Evolutionary conservation across 2,888 invertebrate genomes (phyloP).

Genomic region (Trichopria drosophilae): DNA sequence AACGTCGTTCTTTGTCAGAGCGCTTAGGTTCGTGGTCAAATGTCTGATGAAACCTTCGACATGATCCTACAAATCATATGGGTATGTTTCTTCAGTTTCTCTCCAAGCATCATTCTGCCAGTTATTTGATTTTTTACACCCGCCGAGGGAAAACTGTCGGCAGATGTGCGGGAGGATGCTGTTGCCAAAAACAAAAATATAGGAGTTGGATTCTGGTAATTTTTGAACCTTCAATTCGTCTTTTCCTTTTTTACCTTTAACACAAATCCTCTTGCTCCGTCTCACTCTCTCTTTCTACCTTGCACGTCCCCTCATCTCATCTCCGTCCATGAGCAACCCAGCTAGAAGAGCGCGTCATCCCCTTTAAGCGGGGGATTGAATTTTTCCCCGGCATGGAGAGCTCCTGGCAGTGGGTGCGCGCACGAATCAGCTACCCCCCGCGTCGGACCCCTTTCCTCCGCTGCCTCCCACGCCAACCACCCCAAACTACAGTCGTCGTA

Average conservation of each 20-base stretch:
- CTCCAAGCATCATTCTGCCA: too few species aligned
- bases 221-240: conserved; percentile 28
- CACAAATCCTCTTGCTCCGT: not conserved
- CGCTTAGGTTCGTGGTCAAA: too few species aligned
- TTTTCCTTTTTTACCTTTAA: conserved; percentile 20
- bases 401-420: conserved; percentile 31
- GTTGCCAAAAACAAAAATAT: too few species aligned
- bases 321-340: too few species aligned
- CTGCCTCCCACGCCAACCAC: conserved; percentile 13
- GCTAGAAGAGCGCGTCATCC: conserved; percentile 47
- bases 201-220: conserved; percentile 28
- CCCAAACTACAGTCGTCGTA: conserved; percentile 14
- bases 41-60: too few species aligned
- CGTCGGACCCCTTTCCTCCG: conserved; percentile 29
- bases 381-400: conserved; percentile 38
- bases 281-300: conserved; percentile 13
- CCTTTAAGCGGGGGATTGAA: conserved; percentile 57
- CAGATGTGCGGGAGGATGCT: too few species aligned
- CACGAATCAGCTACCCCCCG: conserved; percentile 31
- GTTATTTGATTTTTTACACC: too few species aligned
- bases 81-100: too few species aligned
- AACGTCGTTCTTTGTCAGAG: not conserved
- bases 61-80: too few species aligned
- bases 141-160: too few species aligned
- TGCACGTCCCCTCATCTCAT: conserved; percentile 16